Base-by-base conservation (phyloP, 2,888 invertebrate species). In the Agrilus mali region DNA sequence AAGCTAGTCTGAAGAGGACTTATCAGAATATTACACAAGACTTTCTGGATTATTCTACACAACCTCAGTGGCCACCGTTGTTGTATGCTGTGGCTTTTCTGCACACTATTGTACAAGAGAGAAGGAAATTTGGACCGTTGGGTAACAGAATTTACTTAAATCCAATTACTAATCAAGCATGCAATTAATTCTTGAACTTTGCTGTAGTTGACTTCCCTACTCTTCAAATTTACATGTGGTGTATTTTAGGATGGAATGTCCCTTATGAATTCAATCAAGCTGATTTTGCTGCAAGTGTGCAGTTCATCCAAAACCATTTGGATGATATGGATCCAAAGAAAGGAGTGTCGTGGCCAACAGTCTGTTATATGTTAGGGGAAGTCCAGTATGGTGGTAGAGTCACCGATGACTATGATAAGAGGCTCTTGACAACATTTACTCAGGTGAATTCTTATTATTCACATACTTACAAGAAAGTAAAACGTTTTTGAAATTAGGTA, bases 201-300 rank as follows among this genome's bases (percentile, higher is more conserved):
- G 13, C 33, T n/a, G 2, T 33, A 33, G 33, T 33, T 33, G 33
- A 4, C 33, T 5, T n/a, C n/a, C n/a, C n/a, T n/a, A n/a, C n/a
- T n/a, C 33, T 33, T 17, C 5, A 20, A 4, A 20, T 20, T n/a
- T n/a, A n/a, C n/a, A 16, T 39, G 27, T 32, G 38, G 7, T 17
- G 20, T 27, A 14, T 10, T 44, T n/a, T 39, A 61, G 95, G 95
- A 7, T 96, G 96, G 96, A 96, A 96, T 62, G 75, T 95, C 50
- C 92, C 94, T 0, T 96, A 96, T 58, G 95, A 96, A 66, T 96
- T 96, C 64, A 92, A 92, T 69, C 94, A 95, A 69, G 88, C 95
- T 0, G 96, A 96, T 65, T 94, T 94, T 60, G 87, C 89, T 3
- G 92, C 95, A 2, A 87, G 94, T 47, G 87, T 95, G 1, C 94